A percentile compares a stretch with the other conserved stretches of the same genome.
Conservation (phyloP, 2,797 vertebrate genomes). For the Dicrostonyx torquatus region DNA sequence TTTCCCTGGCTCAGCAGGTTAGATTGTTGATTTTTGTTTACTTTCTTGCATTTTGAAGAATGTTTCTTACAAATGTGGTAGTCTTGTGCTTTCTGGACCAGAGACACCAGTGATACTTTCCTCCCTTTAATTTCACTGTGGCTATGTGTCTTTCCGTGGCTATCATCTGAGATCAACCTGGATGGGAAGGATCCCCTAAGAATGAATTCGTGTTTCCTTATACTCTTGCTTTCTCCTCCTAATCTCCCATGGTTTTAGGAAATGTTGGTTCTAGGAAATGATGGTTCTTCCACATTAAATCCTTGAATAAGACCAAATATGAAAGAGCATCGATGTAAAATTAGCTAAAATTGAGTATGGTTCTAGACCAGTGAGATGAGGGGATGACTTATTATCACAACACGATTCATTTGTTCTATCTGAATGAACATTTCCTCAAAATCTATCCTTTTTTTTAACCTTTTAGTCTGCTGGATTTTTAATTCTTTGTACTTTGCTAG, state of each 20-base stretch:
- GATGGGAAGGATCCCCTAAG: neutral
- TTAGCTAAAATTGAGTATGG: neutral
- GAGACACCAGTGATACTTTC: neutral
- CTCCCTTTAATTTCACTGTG: neutral
- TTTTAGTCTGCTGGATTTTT: neutral
- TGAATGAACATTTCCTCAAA: neutral
- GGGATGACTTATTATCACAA: neutral
- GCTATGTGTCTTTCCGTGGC: neutral
- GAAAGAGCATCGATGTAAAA: neutral
- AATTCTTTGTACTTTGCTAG: neutral
- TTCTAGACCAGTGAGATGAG: neutral
- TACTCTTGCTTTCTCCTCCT: neutral
- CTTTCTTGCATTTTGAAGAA: neutral
- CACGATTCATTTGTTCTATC: neutral
- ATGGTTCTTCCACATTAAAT: neutral
- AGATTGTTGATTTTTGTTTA: neutral
- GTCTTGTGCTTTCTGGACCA: neutral
- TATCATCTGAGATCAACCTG: neutral
- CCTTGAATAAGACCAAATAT: neutral
- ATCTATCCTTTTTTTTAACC: neutral
- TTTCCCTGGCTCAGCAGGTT: neutral
- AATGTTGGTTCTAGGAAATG: neutral
- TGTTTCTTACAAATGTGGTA: neutral
- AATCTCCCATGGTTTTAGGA: neutral
- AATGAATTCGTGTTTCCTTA: neutral